These are phyloP conservation scores for Hippocampus zosterae DNA, from an alignment of 2,113 vertebrate species.

Conservation along the genomic window DNA sequence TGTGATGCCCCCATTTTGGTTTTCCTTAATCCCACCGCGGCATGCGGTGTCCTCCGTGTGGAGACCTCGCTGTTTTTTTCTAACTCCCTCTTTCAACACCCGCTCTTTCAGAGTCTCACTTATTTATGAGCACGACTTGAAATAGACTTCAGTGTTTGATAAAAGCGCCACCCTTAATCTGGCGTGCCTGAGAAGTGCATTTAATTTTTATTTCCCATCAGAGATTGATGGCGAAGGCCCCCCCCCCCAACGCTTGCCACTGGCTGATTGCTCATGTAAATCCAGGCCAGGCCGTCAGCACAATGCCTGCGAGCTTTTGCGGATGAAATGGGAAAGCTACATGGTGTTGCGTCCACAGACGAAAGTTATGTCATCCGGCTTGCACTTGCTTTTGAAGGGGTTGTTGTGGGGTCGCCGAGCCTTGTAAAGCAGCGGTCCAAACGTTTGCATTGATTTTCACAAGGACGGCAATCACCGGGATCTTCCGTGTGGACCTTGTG, in stretches of 20 bases:
- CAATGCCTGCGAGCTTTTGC: slow-evolving; percentile 2
- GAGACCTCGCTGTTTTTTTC: slow-evolving; percentile 4
- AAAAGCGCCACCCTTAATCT: slow-evolving; percentile 71
- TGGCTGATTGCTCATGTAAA: slow-evolving; percentile 68
- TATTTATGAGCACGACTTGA: slow-evolving; percentile 71
- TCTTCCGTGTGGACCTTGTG: neutral
- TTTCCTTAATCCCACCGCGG: slow-evolving; percentile 35
- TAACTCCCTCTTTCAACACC: slow-evolving; percentile 17
- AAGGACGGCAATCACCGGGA: neutral
- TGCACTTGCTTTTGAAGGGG: slow-evolving; percentile 11
- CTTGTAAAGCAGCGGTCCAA: neutral
- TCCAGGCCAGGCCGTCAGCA: slow-evolving; percentile 55
- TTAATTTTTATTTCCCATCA: slow-evolving; percentile 72
- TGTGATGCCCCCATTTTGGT: slow-evolving; percentile 28
- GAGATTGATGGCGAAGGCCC: slow-evolving; percentile 56
- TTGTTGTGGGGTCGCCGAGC: neutral
- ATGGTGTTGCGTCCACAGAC: slow-evolving; percentile 1
- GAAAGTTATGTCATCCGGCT: slow-evolving; percentile 1
- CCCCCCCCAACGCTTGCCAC: slow-evolving; percentile 26
- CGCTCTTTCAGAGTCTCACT: slow-evolving; percentile 36
- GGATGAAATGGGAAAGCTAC: slow-evolving; percentile 6
- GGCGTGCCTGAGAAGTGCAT: slow-evolving; percentile 66
- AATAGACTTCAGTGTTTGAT: slow-evolving; percentile 74
- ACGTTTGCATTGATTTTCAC: neutral
- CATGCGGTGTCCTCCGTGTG: slow-evolving; percentile 18